Base-by-base conservation (phyloP, 1,140 invertebrate genomes). In the Samia ricini region DNA sequence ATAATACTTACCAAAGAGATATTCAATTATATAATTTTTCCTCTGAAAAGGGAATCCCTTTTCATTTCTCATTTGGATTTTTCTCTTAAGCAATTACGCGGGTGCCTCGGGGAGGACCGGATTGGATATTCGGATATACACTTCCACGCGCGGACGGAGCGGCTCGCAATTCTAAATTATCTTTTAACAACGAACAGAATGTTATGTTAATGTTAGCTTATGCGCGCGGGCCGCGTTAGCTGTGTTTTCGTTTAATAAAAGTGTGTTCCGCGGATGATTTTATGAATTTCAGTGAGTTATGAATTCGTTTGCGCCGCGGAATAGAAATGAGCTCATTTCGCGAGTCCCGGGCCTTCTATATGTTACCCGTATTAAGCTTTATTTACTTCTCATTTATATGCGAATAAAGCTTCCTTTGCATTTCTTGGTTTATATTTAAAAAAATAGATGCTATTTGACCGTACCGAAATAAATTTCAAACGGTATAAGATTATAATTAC, bases 21-120 rank as follows among this genome's bases (percentile, higher is more conserved):
- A 90, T 90, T 90, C 85, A 86, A 90, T 90, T 90, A 90, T 90
- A 88, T 88, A 87, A 89, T 88, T 89, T 88, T 87, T 85, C 80
- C 83, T 86, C 74, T 83, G 82, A 82, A 89, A 87, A 86, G 81
- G 80, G 80, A 86, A 75, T 88, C 84, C 88, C 88, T 90, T 88
- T 88, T 88, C 83, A 88, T 90, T 90, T 90, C 88, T 90, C 88
- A 90, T 90, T 90, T 88, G 85, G 88, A 90, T 90, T 90, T 90
- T 90, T 90, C 88, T 88, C 88, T 90, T 90, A 90, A 90, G 85
- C 85, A 88, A 90, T 90, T 90, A 90, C 83, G 77, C 56, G 66
- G 60, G 66, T 74, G 86, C 85, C 83, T 74, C 72, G 69, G 85
- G 85, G 76, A 77, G 64, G 74, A 74, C 64, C 73, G 74, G 81